These are phyloP conservation scores for Tribolium castaneum DNA, from an alignment of 1,140 invertebrate genomes.

Conservation along the genomic window DNA sequence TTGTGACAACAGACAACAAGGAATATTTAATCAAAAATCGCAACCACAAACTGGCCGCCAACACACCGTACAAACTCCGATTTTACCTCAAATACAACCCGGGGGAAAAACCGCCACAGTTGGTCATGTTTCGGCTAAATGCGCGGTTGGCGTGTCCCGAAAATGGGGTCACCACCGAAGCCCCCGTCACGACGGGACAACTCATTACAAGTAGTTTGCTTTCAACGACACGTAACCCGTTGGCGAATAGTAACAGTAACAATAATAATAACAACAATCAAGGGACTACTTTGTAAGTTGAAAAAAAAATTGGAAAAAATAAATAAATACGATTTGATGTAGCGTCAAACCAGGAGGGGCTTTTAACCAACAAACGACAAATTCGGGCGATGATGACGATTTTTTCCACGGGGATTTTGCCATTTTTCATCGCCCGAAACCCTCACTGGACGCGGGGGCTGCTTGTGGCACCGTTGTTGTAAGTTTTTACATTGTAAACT, in stretches of 20 bases:
- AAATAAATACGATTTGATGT: not conserved
- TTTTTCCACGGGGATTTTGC: constrained; percentile 57
- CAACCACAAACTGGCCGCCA: constrained; percentile 54
- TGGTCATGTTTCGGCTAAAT: constrained; percentile 56
- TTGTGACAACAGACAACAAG: constrained; percentile 58
- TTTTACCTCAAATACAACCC: constrained; percentile 61
- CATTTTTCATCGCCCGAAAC: constrained; percentile 35
- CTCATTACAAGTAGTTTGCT: constrained; percentile 48
- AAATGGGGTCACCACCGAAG: constrained; percentile 47
- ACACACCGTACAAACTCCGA: constrained; percentile 53
- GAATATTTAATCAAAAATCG: constrained; percentile 60
- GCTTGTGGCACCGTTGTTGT: constrained; percentile 60
- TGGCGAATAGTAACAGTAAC: constrained; percentile 6
- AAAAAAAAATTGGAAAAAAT: no score
- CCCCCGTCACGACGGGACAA: constrained; percentile 45
- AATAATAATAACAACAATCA: constrained; percentile 1
- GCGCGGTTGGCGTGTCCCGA: constrained; percentile 58
- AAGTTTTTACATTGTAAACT: constrained; percentile 16
- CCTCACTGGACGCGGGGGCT: not conserved
- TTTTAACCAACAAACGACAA: not conserved
- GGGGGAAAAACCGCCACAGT: constrained; percentile 52
- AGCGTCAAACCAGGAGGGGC: constrained; percentile 39
- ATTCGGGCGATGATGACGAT: constrained; percentile 55
- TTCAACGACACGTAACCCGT: not conserved
- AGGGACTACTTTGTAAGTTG: constrained; percentile 15